Base-by-base conservation (phyloP, 2,797 vertebrate species). In the Okamejei kenojei region DNA sequence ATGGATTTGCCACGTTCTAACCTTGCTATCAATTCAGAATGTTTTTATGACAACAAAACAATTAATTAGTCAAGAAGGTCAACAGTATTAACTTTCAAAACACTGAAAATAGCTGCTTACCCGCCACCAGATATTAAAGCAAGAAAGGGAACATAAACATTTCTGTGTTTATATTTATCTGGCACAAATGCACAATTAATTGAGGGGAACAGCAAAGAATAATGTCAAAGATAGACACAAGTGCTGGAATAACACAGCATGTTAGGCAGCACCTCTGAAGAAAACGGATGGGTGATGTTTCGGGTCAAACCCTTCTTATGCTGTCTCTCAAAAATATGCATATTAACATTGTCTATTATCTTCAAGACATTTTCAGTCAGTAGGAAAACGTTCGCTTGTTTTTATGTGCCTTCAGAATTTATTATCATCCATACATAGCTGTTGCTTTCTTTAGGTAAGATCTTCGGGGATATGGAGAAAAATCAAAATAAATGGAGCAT, bases 401-500 rank as follows among this genome's bases (percentile, higher is more conserved):
- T 86, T 32, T 13, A 65, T 4, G 29, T 65, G 11, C 19, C n/a
- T 65, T 65, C 61, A 32, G 84, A 88, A 88, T 88, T 88, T 7
- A 17, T 32, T 32, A 88, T 82, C 80, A 82, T 32, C 19, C 17
- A 32, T 65, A 88, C n/a, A 65, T 32, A 19, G n/a, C 15, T 21
- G 0, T 65, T 58, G 45, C 21, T 84, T 65, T 32, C 17, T 26
- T 88, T 65, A 65, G 15, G 65, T 82, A 17, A 65, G 29, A 63
- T 63, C 61, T 65, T 86, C 3, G 29, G 84, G n/a, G 61, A 88
- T 10, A 86, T 26, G 82, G 23, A 61, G 11, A 32, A 65, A 15
- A 65, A 88, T 32, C 84, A 88, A 86, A 86, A 86, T 65, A 65
- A 88, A 88, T 61, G 80, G 61, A 61, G 23, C 58, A 84, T 88